These are phyloP conservation scores for Strix uralensis DNA, from an alignment of 2,113 vertebrate genomes.

Conservation along the genomic window DNA sequence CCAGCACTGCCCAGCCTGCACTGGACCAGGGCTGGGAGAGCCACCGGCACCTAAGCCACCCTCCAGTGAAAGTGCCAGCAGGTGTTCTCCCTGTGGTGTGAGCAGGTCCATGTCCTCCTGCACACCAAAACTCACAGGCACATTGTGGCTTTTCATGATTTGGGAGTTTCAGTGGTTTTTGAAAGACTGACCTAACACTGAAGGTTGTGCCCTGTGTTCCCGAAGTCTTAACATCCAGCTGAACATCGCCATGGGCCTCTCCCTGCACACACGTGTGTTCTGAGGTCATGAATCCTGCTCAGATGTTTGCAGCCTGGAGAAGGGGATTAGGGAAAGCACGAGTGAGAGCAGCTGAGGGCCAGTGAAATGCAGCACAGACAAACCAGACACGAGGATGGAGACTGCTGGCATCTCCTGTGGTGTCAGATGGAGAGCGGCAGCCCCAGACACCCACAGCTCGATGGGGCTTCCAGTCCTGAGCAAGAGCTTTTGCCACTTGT, in stretches of 20 bases:
- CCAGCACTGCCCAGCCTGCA: background rate
- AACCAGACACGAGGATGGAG: background rate
- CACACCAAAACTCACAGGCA: background rate
- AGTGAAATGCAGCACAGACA: background rate
- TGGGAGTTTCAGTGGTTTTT: background rate
- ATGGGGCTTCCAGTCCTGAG: background rate
- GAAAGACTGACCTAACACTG: background rate
- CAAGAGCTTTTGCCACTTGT: background rate
- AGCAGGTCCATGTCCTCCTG: background rate
- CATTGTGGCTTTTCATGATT: background rate
- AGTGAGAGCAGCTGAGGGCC: accelerated
- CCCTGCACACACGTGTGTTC: background rate
- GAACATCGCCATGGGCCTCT: background rate
- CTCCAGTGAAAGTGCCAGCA: background rate
- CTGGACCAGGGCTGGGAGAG: background rate
- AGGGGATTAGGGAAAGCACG: background rate
- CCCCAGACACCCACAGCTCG: accelerated
- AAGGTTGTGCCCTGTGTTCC: background rate
- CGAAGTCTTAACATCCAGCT: background rate
- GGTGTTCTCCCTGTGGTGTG: background rate
- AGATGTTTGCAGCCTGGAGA: too few species aligned
- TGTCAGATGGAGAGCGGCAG: background rate
- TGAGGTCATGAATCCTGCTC: too few species aligned
- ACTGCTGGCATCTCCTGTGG: background rate
- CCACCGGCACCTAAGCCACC: background rate